Base-by-base conservation (phyloP, 2,888 invertebrate species). In the Troides oblongomaculatus region DNA sequence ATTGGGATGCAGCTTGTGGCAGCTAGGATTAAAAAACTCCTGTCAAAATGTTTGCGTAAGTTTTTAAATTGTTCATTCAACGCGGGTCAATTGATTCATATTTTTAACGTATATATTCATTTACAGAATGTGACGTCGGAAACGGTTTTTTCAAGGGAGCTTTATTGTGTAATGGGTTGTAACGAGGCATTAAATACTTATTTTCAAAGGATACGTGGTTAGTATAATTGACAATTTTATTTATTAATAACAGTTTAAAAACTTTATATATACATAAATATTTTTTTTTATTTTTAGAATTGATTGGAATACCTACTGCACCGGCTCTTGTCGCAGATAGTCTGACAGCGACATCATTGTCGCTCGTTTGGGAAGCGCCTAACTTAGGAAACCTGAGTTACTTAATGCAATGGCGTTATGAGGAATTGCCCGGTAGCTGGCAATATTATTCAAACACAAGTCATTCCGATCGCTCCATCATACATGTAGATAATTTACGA, bases 1-100 rank as follows among this genome's bases (percentile, higher is more conserved):
- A 71, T 93, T 94, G 84, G 97, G 97, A 70, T 97, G 97, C 88
- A 94, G 94, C 78, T 90, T 96, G 74, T 97, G 97, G 97, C 94
- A 94, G 83, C 93, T 93, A 78, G 97, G 97, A 50, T 88, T 97
- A 77, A 94, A 95, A 79, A 94, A 95, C 65, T 95, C 96, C 60
- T 97, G 97, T 82, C 95, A 95, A 86, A 94, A 94, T 78, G 95
- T 95, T 85, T 97, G 97, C 87, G 97, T 97, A 93, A 97, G 97
- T 96, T 77, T n/a, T 39, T 6, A 53, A 53, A 53, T 53, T n/a
- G 0, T 53, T 58, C 23, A 10, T 58, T 23, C 5, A 58, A 23
- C 53, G n/a, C 18, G n/a, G 7, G n/a, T 53, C n/a, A 53, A 53
- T n/a, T 2, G 14, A 46, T 43, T 39, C 18, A 10, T 46, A 6